Base-by-base conservation (phyloP, 2,113 vertebrate genomes). In the Barbus barbus region DNA sequence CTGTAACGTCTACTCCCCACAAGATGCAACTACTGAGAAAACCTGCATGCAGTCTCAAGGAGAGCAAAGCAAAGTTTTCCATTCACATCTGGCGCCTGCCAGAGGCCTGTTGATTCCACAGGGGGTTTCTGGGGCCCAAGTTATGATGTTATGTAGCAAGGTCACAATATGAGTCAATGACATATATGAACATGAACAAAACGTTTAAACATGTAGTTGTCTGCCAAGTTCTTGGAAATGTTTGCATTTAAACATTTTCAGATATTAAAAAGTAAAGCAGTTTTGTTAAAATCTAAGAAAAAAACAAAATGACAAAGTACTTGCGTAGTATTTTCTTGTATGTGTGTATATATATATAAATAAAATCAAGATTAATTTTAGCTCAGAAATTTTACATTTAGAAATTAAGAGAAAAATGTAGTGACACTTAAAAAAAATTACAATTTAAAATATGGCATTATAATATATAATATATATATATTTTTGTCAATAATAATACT, bases 101-200 rank as follows among this genome's bases (percentile, higher is more conserved):
- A 71, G 67, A 71, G 67, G 67, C n/a, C 71, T 26, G 69, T 44
- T 44, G 71, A 73, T 72, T 44, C 69, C 71, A 26, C 38, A 44
- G n/a, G 38, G 69, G n/a, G 22, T 46, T 73, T 44, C 71, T 73
- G 71, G 69, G 38, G 71, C 38, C n/a, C 71, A 73, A n/a, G 71
- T 26, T 46, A 69, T 38, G 65, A 71, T 71, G 38, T 26, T 73
- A 73, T 16, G 13, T 46, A 46, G 71, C 38, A 73, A n/a, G 12
- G 38, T 73, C 12, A 3, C n/a, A 14, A 73, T 73, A 73, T 16
- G n/a, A n/a, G 69, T 73, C 38, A 72, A 14, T 72, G 11, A 14
- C 38, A 72, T 71, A 18, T 20, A 44, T 24, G 38, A 73, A 46
- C 41, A 63, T 63, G 60, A 28, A 73, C 16, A 0, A 2, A 36